These are phyloP conservation scores for Odocoileus virginianus DNA, from an alignment of 2,113 vertebrate genomes.

Conservation along the genomic window DNA sequence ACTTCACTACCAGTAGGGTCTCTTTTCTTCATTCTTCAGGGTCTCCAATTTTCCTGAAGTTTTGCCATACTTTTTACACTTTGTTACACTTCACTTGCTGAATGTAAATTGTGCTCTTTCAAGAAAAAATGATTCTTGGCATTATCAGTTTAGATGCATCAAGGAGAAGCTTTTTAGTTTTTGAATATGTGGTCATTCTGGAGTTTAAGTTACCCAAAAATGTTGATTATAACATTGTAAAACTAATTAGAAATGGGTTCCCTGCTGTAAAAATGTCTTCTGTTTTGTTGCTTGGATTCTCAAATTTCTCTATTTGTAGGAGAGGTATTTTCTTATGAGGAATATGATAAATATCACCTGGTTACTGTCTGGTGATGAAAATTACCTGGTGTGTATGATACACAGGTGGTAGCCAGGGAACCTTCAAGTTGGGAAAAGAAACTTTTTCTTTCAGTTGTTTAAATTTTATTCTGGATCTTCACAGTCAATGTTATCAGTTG, in stretches of 20 bases:
- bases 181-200: not conserved
- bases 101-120: slow-evolving; percentile 45
- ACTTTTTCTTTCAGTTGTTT: slow-evolving; percentile 37
- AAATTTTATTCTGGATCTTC: slow-evolving; percentile 53
- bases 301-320: slow-evolving; percentile 16
- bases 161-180: not conserved
- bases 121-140: not conserved
- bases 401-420: not conserved
- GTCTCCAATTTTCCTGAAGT: not conserved
- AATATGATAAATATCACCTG: not conserved
- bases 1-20: not conserved
- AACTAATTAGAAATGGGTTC: not conserved
- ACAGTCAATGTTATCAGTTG: slow-evolving; percentile 50
- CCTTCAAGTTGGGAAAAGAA: not conserved
- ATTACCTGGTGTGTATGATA: not conserved
- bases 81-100: not conserved
- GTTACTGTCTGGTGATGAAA: not conserved
- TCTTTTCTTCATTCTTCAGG: not conserved
- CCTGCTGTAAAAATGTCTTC: not conserved
- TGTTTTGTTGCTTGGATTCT: slow-evolving; percentile 12
- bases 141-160: slow-evolving; percentile 34
- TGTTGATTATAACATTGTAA: not conserved
- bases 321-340: not conserved
- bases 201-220: not conserved
- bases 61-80: not conserved